Base-by-base conservation (phyloP, 2,113 vertebrate species). In the Helogale parvula region DNA sequence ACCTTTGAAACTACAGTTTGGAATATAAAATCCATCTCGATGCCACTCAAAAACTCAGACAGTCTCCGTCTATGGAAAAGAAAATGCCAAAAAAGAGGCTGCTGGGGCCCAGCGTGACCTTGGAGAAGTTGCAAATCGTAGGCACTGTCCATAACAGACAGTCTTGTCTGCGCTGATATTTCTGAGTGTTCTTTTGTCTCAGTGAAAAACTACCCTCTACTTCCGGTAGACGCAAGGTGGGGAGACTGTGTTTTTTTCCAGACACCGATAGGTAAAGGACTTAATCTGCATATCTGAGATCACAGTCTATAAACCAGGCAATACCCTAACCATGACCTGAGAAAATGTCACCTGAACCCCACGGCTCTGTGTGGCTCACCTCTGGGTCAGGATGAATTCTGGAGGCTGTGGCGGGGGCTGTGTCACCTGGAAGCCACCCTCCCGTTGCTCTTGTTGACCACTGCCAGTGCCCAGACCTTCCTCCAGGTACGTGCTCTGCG, bases 251-350 rank as follows among this genome's bases (percentile, higher is more conserved):
- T 23, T 2, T 7, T 21, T 45, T 84, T 72, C 74, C n/a, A 81
- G 57, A 74, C 94, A 71, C 8, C 65, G 41, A 0, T 6, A 29
- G 41, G 50, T 25, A 71, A n/a, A 65, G 47, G 47, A 5, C 11
- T 15, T 8, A 0, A 23, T 27, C 29, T 38, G 52, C 41, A 54
- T 0, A 1, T 21, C 16, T 25, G 60, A n/a, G 21, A 14, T 1
- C 7, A 3, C 1, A 13, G 6, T 86, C 45, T 33, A 9, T 31
- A 23, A 7, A 57, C 25, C 13, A 17, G 15, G 23, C 5, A 29
- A 10, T 0, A 17, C 7, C 27, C 21, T 7, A 7, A 11, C 17
- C 2, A 4, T 2, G 10, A 14, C 19, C 52, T 1, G 0, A 47
- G 65, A 57, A 45, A 52, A 17, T 5, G 3, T 29, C 0, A 2